phyloP scores from a whole-genome alignment of 2,797 vertebrate genomes.

The Peromyscus attwateri region DNA sequence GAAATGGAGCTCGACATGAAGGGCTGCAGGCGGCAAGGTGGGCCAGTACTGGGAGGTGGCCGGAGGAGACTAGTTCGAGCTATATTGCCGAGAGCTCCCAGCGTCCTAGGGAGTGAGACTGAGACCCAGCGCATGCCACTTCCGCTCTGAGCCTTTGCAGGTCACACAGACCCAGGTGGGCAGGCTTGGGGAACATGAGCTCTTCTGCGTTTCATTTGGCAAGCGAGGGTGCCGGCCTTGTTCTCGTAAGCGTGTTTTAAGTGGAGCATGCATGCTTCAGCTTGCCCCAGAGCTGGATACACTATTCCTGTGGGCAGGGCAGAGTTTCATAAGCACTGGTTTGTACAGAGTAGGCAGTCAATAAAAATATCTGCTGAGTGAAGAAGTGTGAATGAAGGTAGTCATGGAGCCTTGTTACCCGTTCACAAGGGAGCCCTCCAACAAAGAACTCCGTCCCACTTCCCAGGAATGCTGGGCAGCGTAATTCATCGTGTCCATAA shows the following conservation, averaged over 20 bases:
- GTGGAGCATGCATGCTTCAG: rapidly evolving
- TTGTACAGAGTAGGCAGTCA: constrained; percentile 47
- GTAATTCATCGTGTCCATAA: background rate
- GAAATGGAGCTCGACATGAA: background rate
- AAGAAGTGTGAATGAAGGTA: background rate
- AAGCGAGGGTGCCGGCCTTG: background rate
- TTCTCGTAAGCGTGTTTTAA: background rate
- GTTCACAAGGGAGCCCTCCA: background rate
- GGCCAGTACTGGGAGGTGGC: rapidly evolving
- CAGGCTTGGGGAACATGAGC: background rate
- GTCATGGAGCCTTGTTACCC: background rate
- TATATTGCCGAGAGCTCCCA: background rate
- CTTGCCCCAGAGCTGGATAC: constrained; percentile 30
- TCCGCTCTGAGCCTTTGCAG: background rate
- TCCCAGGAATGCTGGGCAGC: background rate
- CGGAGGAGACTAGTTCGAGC: background rate
- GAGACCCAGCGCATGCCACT: too few relatives aligned
- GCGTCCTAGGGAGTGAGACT: background rate
- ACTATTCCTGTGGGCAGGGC: constrained; percentile 51
- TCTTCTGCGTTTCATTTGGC: background rate
- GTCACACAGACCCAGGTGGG: background rate
- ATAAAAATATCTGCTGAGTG: constrained; percentile 70
- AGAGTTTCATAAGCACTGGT: constrained; percentile 29
- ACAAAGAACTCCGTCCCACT: background rate
- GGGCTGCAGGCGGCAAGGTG: rapidly evolving